Evolutionary conservation across 2,113 vertebrate genomes (phyloP).

Genomic region (Ictidomys tridecemlineatus): DNA sequence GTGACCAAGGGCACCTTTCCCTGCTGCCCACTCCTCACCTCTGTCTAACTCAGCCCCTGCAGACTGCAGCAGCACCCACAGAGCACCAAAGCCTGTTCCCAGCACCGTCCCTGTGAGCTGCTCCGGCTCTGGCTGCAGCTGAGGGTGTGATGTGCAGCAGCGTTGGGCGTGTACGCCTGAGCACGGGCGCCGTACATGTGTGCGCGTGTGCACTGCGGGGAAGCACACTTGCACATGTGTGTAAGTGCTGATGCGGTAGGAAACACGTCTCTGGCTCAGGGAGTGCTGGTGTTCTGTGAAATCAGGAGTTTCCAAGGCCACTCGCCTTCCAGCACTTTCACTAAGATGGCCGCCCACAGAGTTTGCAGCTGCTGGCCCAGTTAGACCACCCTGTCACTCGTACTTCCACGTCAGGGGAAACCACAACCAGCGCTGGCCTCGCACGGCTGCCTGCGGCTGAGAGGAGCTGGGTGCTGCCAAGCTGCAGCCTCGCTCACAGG

Average conservation of each 20-base stretch:
- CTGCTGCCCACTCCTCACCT: neutral
- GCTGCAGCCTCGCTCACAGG: neutral
- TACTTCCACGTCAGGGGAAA: neutral
- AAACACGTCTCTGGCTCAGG: neutral
- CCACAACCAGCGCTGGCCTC: too few relatives aligned
- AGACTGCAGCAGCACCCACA: too few relatives aligned
- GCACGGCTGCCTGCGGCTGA: too few relatives aligned
- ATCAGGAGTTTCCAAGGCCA: neutral
- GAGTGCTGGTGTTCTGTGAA: neutral
- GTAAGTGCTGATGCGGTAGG: neutral
- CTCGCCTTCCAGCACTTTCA: fast-evolving
- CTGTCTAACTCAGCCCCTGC: neutral
- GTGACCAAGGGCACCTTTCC: too few relatives aligned
- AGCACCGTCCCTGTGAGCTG: too few relatives aligned
- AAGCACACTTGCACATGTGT: too few relatives aligned
- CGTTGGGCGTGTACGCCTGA: neutral
- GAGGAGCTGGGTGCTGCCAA: neutral
- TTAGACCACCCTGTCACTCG: fast-evolving
- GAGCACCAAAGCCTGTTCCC: neutral
- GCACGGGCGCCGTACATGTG: neutral
- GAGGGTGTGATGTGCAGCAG: fast-evolving
- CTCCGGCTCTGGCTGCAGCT: neutral
- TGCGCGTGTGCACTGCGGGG: neutral
- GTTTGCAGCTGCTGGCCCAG: neutral
- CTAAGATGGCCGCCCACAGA: too few relatives aligned